Evolutionary conservation across 2,113 vertebrate species (phyloP).

Genomic region (Eudyptes chrysolophus): DNA sequence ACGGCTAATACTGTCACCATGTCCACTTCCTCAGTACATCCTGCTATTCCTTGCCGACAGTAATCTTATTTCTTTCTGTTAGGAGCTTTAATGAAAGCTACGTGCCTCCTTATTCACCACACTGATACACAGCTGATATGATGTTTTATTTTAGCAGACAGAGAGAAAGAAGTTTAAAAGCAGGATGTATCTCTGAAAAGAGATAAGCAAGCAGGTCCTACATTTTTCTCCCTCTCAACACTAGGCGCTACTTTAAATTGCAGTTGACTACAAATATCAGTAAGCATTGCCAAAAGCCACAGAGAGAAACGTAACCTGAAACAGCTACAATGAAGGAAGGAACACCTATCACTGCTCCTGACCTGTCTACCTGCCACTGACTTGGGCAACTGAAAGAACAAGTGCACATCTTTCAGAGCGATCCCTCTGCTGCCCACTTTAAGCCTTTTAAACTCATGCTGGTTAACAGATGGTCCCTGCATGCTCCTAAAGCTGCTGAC

Average conservation of each 20-base stretch:
- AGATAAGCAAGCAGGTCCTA: neutral
- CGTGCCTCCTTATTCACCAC: neutral
- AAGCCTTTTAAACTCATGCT: conserved; percentile 4
- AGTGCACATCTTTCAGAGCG: accelerated
- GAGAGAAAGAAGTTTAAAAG: neutral
- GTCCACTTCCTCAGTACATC: neutral
- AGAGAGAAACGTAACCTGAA: neutral
- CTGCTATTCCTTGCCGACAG: neutral
- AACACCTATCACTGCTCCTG: neutral
- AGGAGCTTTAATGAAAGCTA: neutral
- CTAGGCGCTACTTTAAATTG: neutral
- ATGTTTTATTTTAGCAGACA: neutral
- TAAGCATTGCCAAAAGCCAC: neutral
- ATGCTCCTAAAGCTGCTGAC: neutral
- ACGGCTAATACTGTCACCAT: neutral
- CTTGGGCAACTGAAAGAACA: neutral
- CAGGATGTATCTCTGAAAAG: neutral
- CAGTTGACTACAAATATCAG: neutral
- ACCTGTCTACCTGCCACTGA: neutral
- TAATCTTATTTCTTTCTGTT: neutral
- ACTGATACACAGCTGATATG: neutral
- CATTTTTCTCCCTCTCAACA: neutral
- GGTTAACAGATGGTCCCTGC: conserved; percentile 12
- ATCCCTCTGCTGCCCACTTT: neutral
- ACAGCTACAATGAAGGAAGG: neutral